Conservation (phyloP, 2,888 invertebrate genomes). For the Amphipyra berbera region DNA sequence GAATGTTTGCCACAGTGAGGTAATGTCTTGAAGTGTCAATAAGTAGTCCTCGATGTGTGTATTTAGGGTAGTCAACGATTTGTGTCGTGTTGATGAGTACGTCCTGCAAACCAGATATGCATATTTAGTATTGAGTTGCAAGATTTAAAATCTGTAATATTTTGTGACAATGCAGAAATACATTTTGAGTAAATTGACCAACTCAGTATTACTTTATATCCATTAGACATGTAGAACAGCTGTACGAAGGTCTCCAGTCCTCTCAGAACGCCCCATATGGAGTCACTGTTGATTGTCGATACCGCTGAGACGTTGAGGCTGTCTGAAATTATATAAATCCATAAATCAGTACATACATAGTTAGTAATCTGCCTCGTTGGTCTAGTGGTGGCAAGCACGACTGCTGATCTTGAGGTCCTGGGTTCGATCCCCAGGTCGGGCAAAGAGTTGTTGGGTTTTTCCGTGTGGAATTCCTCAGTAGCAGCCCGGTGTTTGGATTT, state of each 20-base stretch:
- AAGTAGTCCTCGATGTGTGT: constrained; percentile 94
- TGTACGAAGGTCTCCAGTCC: constrained; percentile 97
- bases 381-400: too few species aligned
- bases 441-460: too few species aligned
- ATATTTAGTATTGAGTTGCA: too few species aligned
- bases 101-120: constrained; percentile 77
- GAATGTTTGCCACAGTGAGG: constrained; percentile 91
- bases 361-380: too few species aligned
- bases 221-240: constrained; percentile 86
- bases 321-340: constrained; percentile 66
- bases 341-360: too few species aligned
- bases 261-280: constrained; percentile 95
- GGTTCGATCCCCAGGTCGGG: too few species aligned
- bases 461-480: too few species aligned
- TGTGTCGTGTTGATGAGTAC: constrained; percentile 91
- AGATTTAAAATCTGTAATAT: too few species aligned
- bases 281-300: constrained; percentile 69
- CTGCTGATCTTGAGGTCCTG: too few species aligned
- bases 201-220: constrained; percentile 56
- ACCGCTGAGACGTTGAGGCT: constrained; percentile 65
- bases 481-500: too few species aligned
- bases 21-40: constrained; percentile 97
- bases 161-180: too few species aligned
- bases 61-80: constrained; percentile 94
- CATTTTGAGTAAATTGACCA: too few species aligned